Base-by-base conservation (phyloP, 2,113 vertebrate genomes). In the Pantherophis guttatus region DNA sequence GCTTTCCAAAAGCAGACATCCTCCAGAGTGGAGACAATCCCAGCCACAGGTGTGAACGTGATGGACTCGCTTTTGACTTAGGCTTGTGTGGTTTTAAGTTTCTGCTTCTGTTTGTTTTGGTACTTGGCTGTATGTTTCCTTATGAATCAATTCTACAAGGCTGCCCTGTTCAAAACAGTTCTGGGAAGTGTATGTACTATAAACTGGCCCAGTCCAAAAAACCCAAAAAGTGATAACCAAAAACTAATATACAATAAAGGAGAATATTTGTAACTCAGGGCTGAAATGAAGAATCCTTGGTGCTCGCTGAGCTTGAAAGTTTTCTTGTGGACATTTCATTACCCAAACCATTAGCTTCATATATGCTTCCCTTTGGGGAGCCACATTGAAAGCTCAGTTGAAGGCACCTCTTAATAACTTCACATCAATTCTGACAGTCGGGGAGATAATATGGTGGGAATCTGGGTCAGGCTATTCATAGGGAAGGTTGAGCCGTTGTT, bases 41-140 rank as follows among this genome's bases (percentile, higher is more conserved):
- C 95, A 95, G 93, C 94, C 94, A 92, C 96, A 86, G 95, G 97
- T 97, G 91, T 12, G 59, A 87, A 62, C 29, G 17, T 33, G 19
- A 4, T 24, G 33, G 26, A 13, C 21, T 10, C 54, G 39, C 58
- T 12, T 58, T 86, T 86, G 23, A 57, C 62, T 3, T 1, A 94
- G 93, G 91, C 17, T 6, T 70, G 52, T 44, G 7, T 52, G 19
- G 54, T 33, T 91, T 21, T n/a, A 26, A 39, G 24, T 55, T 70
- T 70, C 65, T 55, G 12, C 50, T 65, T 92, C 2, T 65, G 86
- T 4, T 44, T 26, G 2, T 50, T 52, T 54, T 53, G 53, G 86
- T 3, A 9, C 48, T 65, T 81, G 23, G 10, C 33, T 57, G 33
- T 39, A 39, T 81, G 6, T 81, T 70, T 70, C 5, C 0, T 70